Evolutionary conservation across 2,797 vertebrate species (phyloP).

Genomic region (Diplodus sargus): DNA sequence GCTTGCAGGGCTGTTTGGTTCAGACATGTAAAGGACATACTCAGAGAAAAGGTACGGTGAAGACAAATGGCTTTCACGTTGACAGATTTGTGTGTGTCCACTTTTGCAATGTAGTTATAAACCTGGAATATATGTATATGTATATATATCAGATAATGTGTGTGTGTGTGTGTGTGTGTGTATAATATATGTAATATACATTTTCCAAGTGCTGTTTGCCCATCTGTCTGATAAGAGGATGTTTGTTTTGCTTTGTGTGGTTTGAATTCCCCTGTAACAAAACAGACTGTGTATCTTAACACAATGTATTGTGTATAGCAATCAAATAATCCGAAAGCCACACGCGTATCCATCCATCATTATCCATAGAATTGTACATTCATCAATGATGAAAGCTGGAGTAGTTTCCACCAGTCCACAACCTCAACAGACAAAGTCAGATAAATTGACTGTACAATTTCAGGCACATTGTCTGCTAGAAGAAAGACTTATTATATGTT

Average conservation of each 20-base stretch:
- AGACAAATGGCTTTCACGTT: conserved; percentile 35
- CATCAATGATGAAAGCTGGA: conserved; percentile 26
- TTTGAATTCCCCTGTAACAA: conserved; percentile 1
- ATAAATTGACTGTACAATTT: conserved; percentile 51
- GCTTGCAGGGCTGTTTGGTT: conserved; percentile 49
- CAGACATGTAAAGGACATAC: conserved; percentile 27
- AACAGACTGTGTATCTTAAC: too few species aligned
- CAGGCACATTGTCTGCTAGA: conserved; percentile 36
- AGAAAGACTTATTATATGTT: conserved; percentile 48
- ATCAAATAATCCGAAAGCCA: conserved; percentile 19
- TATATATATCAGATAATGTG: too few species aligned
- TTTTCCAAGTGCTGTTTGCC: conserved; percentile 2
- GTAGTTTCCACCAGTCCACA: background rate
- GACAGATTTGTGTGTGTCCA: conserved; percentile 5
- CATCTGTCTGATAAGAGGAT: background rate
- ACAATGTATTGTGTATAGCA: background rate
- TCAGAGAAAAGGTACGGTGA: conserved; percentile 11
- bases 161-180: too few species aligned
- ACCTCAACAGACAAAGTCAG: conserved; percentile 29
- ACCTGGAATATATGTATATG: too few species aligned
- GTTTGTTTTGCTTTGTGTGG: conserved; percentile 15
- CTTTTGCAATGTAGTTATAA: conserved; percentile 7
- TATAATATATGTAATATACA: conserved; percentile 2
- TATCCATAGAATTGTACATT: conserved; percentile 5
- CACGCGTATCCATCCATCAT: conserved; percentile 28